Percentiles rank a stretch among this genome's conserved stretches.
Conservation (phyloP, 1,140 invertebrate genomes). For the Cardiocondyla obscurior region DNA sequence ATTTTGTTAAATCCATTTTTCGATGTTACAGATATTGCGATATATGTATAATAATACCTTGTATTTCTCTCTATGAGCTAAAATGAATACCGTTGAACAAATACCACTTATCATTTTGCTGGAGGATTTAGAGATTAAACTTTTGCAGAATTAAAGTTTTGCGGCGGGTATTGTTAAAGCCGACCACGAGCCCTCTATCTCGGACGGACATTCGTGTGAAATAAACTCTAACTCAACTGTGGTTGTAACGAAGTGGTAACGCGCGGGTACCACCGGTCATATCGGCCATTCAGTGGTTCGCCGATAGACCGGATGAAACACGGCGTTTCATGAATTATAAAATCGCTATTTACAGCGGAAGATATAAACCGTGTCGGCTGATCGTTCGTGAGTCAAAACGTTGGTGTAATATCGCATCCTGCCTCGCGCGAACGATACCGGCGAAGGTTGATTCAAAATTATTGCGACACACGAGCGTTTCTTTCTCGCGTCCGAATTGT, state of each 20-base stretch:
- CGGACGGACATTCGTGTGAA: conserved; percentile 36
- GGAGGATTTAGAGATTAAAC: conserved; percentile 22
- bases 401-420: conserved; percentile 51
- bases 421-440: conserved; percentile 50
- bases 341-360: conserved; percentile 63
- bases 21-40: not conserved
- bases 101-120: conserved; percentile 13
- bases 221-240: conserved; percentile 44
- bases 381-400: conserved; percentile 3
- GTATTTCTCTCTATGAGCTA: not conserved
- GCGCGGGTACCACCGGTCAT: conserved; percentile 13
- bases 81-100: not conserved
- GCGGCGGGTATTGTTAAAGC: conserved; percentile 21
- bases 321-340: conserved; percentile 69
- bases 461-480: conserved; percentile 4
- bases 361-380: conserved; percentile 40
- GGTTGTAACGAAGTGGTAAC: conserved; percentile 61
- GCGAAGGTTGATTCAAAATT: conserved; percentile 5
- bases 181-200: conserved; percentile 12
- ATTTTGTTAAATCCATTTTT: conserved; percentile 2
- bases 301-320: conserved; percentile 65
- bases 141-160: conserved; percentile 36
- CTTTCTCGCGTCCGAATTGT: not conserved
- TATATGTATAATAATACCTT: not conserved
- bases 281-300: conserved; percentile 58